Evolutionary conservation across 2,113 vertebrate species (phyloP), one percentile per base, ranked within the genome.

Genomic region (Salvelinus fontinalis): DNA sequence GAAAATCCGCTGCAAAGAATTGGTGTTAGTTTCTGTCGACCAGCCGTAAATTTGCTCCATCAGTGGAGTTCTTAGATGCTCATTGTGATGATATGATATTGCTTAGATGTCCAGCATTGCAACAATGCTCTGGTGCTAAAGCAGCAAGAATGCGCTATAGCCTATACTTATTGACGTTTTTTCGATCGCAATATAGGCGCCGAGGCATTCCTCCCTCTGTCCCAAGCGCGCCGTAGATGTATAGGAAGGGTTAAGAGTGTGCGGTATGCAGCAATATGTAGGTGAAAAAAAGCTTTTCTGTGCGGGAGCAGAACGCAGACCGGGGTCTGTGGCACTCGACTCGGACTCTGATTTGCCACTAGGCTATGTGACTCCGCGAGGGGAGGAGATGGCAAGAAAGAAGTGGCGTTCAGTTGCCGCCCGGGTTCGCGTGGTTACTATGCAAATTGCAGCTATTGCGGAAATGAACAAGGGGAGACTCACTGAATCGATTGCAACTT

Each of bases 401-500:
- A 78, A 44, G 74, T 75, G 59, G 71, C 79, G 57, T 84, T 73
- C 84, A 14, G 39, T 75, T 71, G 60, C 86, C 69, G 80, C 80
- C 86, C 54, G 72, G 51, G 70, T 70, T 0, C 51, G 84, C 86
- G 71, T 72, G 88, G 89, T 86, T 89, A 85, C 89, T 89, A 90
- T 93, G 92, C 92, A 93, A 93, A 44, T 44, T 3, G 39, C 8
- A 89, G 87, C 87, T 85, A 92, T 87, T 93, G 92, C 84, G 90
- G 91, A 93, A 91, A 93, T 89, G 89, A 90, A 90, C 83, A 88
- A 81, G 81, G 71, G 69, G 67, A 66, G 86, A 77, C 22, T 79
- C 85, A 88, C 81, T 62, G 86, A 90, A 93, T 87, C 81, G 79
- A 89, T 88, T 81, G 86, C 89, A 95, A 95, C 92, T 95, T 94